Percentiles rank a stretch among this genome's conserved stretches.
Conservation (phyloP, 2,113 vertebrate species). For the Pelusios castaneus region DNA sequence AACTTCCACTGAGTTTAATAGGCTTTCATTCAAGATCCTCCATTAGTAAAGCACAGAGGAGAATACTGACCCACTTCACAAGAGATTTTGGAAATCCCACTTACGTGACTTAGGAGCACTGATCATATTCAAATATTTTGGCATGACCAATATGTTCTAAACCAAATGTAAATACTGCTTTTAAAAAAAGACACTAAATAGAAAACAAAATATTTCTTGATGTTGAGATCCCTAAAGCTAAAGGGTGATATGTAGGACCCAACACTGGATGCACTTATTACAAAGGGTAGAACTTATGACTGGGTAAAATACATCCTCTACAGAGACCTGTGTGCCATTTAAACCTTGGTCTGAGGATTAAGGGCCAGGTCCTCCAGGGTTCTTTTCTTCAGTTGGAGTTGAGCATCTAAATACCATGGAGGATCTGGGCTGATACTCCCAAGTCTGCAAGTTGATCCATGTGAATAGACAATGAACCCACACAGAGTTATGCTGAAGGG, state of each 20-base stretch:
- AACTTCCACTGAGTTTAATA: rapidly evolving
- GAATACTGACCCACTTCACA: rapidly evolving
- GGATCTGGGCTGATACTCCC: not conserved
- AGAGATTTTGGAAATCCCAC: no score
- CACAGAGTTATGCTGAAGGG: not conserved
- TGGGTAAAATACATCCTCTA: not conserved
- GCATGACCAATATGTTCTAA: not conserved
- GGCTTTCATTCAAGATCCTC: not conserved
- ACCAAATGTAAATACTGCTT: rapidly evolving
- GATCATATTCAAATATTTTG: rapidly evolving
- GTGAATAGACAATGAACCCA: not conserved
- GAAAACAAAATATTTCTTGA: not conserved
- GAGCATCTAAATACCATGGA: not conserved
- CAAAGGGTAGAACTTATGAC: rapidly evolving
- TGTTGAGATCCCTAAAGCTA: rapidly evolving
- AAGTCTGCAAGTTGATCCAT: not conserved
- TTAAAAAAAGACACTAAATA: not conserved
- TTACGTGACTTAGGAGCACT: rapidly evolving
- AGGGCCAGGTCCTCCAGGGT: not conserved
- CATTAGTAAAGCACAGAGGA: not conserved
- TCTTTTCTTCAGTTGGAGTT: not conserved
- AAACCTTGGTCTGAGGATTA: not conserved
- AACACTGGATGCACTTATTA: rapidly evolving
- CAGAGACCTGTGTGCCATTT: not conserved
- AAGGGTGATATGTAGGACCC: not conserved